These are phyloP conservation scores for Leptodirus hochenwartii DNA, from an alignment of 2,888 invertebrate genomes.

Conservation along the genomic window DNA sequence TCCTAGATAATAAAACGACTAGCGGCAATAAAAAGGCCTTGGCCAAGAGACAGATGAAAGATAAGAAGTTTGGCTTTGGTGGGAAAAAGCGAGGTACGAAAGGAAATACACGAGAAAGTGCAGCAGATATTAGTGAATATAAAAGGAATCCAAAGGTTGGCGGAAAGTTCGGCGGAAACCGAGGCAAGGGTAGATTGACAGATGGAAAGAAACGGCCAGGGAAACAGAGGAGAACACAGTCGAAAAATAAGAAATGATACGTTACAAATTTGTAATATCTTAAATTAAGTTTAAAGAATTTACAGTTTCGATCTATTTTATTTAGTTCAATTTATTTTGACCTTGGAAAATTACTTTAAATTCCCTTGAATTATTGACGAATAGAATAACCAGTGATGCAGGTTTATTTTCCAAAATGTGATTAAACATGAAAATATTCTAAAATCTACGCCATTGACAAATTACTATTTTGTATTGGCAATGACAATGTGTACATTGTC, in stretches of 20 bases:
- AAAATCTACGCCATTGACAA: too few species aligned
- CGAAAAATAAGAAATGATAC: conserved; percentile 26
- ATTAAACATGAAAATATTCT: too few species aligned
- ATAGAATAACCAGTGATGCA: too few species aligned
- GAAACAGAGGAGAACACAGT: conserved; percentile 28
- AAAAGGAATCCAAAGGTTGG: conserved; percentile 18
- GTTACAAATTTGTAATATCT: conserved; percentile 10
- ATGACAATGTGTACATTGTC: too few species aligned
- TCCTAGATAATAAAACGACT: conserved; percentile 42
- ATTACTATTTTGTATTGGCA: too few species aligned
- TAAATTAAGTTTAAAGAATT: too few species aligned
- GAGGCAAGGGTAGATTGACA: conserved; percentile 13
- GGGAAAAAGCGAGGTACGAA: conserved; percentile 87
- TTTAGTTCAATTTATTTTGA: too few species aligned
- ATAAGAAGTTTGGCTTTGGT: conserved; percentile 85
- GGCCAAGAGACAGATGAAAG: conserved; percentile 47
- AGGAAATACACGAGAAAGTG: conserved; percentile 67
- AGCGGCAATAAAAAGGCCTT: conserved; percentile 16
- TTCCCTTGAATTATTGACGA: too few species aligned
- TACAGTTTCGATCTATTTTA: too few species aligned
- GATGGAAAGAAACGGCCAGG: conserved; percentile 23
- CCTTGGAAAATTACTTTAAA: too few species aligned
- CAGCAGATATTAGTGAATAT: conserved; percentile 44
- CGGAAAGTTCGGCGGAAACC: conserved; percentile 12
- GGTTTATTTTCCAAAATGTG: too few species aligned